Evolutionary conservation across 92 coral and sea anemone species (phyloP), one percentile per base, ranked within the genome.

Genomic region (Phymanthus crucifer): DNA sequence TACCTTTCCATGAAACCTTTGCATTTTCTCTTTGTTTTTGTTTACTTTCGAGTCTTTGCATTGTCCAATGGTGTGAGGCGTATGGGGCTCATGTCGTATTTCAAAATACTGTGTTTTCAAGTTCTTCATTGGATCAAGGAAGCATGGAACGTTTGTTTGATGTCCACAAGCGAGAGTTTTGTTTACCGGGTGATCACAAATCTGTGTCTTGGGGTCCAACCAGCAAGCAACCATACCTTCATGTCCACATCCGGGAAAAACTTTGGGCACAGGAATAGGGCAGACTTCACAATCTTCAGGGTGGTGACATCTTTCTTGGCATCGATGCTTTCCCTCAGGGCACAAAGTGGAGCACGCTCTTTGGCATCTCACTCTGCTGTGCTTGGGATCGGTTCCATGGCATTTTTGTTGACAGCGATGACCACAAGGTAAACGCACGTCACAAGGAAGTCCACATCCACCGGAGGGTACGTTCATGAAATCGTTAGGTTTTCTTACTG

Each of bases 341-440:
- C 91, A 88, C 47, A 48, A 46, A 35, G 68, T 70, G 16, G 76
- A 78, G 33, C 91, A 88, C 37, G 45, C 29, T 73, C 80, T 83
- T 13, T 32, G 19, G 24, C 91, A 88, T 68, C 17, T 29, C 40
- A 65, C 73, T 71, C 38, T 26, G 34, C 34, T 16, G 65, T 88
- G 91, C 38, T 79, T 32, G 11, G 78, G 82, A 64, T 88, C 88
- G n/a, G 7, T 52, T 29, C 85, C 82, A 61, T 88, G 86, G 27
- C 97, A 92, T 48, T 11, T 72, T 85, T 26, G 50, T 23, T 87
- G 52, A 58, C 97, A 92, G 31, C 71, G 69, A 61, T 92, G 97
- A 32, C 90, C 93, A 75, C 97, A 92, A 31, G 58, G 70, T 46
- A 89, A 69, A 40, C 79, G 84, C 31, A 72, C 66, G 27, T 80